These are phyloP conservation scores for Fukomys damarensis DNA, from an alignment of 2,113 vertebrate genomes.

Conservation along the genomic window DNA sequence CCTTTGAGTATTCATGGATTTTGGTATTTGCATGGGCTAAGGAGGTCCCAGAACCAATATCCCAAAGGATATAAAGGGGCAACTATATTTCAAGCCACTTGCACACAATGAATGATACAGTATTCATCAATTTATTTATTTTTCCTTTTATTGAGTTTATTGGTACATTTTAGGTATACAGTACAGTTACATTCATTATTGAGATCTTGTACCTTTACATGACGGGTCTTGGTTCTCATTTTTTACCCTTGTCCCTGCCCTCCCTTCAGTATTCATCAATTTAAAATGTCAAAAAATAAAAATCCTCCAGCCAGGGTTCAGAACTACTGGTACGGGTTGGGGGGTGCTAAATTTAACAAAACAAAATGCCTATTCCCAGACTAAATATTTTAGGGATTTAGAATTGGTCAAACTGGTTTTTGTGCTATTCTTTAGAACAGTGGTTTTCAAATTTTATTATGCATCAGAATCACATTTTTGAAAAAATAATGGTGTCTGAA, in stretches of 20 bases:
- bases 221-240: no score
- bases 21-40: neutral
- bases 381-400: neutral
- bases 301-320: neutral
- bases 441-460: neutral
- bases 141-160: no score
- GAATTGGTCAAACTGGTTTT: neutral
- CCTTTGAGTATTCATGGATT: neutral
- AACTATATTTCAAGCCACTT: constrained; percentile 10
- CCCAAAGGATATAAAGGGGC: neutral
- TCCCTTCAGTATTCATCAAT: neutral
- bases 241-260: no score
- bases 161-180: no score
- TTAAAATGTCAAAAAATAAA: constrained; percentile 3
- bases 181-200: no score
- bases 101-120: neutral
- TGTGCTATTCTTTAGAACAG: neutral
- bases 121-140: neutral
- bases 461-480: neutral
- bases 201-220: no score
- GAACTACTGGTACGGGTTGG: neutral
- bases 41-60: neutral
- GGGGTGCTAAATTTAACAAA: neutral
- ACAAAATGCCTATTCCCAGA: neutral
- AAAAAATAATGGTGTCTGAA: neutral